These are phyloP conservation scores for Phoeniculus purpureus DNA, from an alignment of 2,797 vertebrate genomes.

Conservation along the genomic window DNA sequence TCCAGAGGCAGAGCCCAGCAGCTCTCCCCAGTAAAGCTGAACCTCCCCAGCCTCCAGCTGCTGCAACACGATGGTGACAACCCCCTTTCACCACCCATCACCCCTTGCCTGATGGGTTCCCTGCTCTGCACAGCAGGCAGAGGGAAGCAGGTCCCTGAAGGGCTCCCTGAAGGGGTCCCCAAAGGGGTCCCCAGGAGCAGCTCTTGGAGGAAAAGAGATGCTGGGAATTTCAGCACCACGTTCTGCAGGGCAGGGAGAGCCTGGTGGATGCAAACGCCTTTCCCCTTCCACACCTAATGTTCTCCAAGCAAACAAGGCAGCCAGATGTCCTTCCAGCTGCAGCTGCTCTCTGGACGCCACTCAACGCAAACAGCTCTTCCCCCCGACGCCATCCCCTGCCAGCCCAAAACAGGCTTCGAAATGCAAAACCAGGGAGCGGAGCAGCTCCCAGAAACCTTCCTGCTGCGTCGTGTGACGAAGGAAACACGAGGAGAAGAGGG, in stretches of 20 bases:
- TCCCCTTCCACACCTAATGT: conserved; percentile 12
- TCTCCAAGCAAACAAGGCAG: conserved; percentile 53
- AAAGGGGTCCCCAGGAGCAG: neutral
- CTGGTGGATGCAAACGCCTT: neutral
- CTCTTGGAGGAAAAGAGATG: neutral
- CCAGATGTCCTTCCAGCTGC: conserved; percentile 53
- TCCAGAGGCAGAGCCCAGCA: neutral
- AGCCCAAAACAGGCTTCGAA: conserved; percentile 40
- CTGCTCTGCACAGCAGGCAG: neutral
- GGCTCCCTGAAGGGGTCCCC: too few relatives aligned
- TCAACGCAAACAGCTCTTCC: conserved; percentile 52
- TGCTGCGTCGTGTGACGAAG: neutral
- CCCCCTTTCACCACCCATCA: neutral
- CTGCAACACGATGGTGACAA: neutral
- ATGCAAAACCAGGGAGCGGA: conserved; percentile 5
- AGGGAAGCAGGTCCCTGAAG: neutral
- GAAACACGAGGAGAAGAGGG: neutral
- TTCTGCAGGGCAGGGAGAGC: neutral
- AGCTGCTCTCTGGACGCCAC: conserved; percentile 17
- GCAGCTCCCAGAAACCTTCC: neutral
- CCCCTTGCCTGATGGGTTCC: neutral
- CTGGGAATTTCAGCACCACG: neutral
- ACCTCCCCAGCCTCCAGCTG: neutral
- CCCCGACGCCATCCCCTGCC: neutral
- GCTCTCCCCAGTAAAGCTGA: neutral